Conservation (phyloP, 2,797 vertebrate species). For the Falco concolor region DNA sequence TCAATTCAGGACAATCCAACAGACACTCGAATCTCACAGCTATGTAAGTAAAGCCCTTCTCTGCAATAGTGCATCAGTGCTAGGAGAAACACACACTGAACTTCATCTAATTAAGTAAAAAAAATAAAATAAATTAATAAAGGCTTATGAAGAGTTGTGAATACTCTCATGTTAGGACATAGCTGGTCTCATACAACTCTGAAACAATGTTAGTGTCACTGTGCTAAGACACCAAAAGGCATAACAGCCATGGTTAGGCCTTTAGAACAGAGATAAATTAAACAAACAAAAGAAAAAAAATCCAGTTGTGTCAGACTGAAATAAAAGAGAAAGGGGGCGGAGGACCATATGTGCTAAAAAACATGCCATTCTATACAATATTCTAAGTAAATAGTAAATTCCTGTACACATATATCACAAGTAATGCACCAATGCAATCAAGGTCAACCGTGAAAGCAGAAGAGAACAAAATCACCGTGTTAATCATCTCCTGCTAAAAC, state of each 20-base stretch:
- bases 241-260: neutral
- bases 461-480: neutral
- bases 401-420: neutral
- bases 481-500: neutral
- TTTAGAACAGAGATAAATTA: neutral
- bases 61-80: neutral
- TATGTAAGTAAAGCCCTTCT: neutral
- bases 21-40: neutral
- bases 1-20: neutral
- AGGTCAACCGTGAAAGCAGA: neutral
- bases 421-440: neutral
- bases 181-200: neutral
- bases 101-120: neutral
- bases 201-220: neutral
- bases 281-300: neutral
- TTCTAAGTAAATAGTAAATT: neutral
- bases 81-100: neutral
- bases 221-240: neutral
- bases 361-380: neutral
- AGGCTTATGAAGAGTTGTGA: neutral
- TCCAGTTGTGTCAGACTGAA: neutral
- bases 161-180: neutral
- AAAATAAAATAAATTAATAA: neutral
- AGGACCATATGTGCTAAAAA: too few species aligned
- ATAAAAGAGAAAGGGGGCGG: rapidly evolving